Evolutionary conservation across 2,888 invertebrate species (phyloP).

Genomic region (Cryptocephalus primarius): DNA sequence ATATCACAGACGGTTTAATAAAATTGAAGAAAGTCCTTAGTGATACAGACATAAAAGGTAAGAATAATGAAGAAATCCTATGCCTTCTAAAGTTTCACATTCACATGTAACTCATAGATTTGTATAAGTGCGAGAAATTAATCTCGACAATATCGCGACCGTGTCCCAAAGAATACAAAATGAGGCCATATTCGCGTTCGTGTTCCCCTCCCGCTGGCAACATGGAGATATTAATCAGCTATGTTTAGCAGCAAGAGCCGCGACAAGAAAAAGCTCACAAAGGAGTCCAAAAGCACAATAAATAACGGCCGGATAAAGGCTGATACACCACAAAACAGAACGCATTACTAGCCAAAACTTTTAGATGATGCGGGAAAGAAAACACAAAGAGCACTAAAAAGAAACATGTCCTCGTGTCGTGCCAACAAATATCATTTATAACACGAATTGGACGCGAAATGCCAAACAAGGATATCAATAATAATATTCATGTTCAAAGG

Average conservation of each 20-base stretch:
- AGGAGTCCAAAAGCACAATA: slow-evolving; percentile 11
- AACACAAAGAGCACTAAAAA: slow-evolving; percentile 19
- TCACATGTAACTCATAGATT: no score
- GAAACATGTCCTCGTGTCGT: slow-evolving; percentile 31
- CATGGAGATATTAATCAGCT: slow-evolving; percentile 15
- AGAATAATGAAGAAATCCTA: no score
- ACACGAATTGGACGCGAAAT: slow-evolving; percentile 32
- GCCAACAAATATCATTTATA: slow-evolving; percentile 36
- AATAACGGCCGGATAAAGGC: slow-evolving; percentile 15
- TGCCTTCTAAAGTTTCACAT: no score
- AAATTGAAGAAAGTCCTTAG: no score
- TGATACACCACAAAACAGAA: slow-evolving; percentile 14
- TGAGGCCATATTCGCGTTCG: background rate
- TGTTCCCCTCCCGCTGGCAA: slow-evolving; percentile 6
- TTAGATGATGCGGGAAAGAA: slow-evolving; percentile 13
- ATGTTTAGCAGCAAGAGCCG: background rate
- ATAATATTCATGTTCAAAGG: slow-evolving; percentile 24
- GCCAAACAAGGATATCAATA: slow-evolving; percentile 39
- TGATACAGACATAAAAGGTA: no score
- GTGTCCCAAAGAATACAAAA: no score
- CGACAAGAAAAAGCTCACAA: no score
- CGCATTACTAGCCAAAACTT: slow-evolving; percentile 16
- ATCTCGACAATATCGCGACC: no score
- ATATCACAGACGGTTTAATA: no score
- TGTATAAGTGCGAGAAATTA: no score